Conservation (phyloP, 2,113 vertebrate genomes). For the Indicator indicator region DNA sequence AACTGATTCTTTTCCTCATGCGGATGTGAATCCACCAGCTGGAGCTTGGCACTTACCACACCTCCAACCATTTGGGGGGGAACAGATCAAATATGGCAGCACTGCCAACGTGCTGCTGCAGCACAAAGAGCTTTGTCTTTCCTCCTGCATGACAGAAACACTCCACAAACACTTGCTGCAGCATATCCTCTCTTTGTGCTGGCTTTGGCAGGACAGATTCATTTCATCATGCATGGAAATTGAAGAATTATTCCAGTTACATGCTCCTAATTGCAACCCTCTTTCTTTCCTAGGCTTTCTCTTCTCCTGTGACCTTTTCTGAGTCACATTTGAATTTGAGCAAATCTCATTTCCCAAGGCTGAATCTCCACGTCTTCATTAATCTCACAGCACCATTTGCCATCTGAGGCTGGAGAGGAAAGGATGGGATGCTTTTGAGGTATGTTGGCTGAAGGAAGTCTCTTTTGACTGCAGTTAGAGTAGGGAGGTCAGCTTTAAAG, state of each 20-base stretch:
- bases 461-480: not conserved
- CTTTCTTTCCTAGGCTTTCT: not conserved
- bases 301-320: slow-evolving; percentile 26
- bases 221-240: slow-evolving; percentile 58
- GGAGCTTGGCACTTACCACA: not conserved
- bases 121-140: not conserved
- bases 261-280: slow-evolving; percentile 35
- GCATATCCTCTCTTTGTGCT: not conserved
- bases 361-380: not conserved
- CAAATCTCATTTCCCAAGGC: slow-evolving; percentile 8
- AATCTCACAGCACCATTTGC: not conserved
- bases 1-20: not conserved
- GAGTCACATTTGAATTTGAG: slow-evolving; percentile 12
- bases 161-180: not conserved
- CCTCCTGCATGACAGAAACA: not conserved
- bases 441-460: not conserved
- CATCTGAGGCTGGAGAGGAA: not conserved
- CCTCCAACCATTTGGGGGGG: not conserved
- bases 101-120: not conserved
- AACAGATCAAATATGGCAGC: not conserved
- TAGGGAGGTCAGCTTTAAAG: not conserved
- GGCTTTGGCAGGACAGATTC: not conserved
- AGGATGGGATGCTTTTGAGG: not conserved
- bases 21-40: not conserved
- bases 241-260: slow-evolving; percentile 54